Base-by-base conservation (phyloP, 2,888 invertebrate species). In the Halictus quadricinctus region DNA sequence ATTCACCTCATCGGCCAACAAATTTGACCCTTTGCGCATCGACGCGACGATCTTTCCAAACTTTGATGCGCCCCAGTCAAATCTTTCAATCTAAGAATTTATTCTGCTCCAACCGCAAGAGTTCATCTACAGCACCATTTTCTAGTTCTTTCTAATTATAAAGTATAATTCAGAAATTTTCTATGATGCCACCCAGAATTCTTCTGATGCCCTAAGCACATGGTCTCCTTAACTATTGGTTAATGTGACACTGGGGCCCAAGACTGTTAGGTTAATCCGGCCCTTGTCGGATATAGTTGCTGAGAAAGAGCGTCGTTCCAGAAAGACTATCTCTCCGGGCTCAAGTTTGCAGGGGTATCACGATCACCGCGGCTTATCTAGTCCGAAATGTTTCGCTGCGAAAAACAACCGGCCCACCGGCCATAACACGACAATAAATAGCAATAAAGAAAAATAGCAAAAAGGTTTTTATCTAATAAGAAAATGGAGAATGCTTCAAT, bases 271-370 rank as follows among this genome's bases (percentile, higher is more conserved):
- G 1, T 58, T 58, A n/a, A n/a, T 48, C 25, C 80, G 70, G 41
- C n/a, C 70, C 82, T 80, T 80, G n/a, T 0, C 36, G 50, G 25
- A 15, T 36, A 29, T 41, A 50, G 15, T 69, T 70, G 69, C 79
- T 79, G 50, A 54, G 21, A 54, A 36, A 72, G 73, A 79, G 18
- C 15, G 18, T 60, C 21, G 46, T 81, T 66, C 66, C 36, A 43
- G 54, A 48, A 81, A 75, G 13, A 15, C 18, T 79, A 66, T 60
- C 29, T 41, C 60, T 13, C 8, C 25, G n/a, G 6, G 48, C 48
- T 82, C 74, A 18, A 8, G 50, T 82, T 78, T 81, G 72, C 81
- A 29, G 10, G 10, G 50, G 75, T 72, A 70, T 58, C 54, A 1
- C 18, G 29, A 58, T 54, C 5, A 43, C 72, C 6, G n/a, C 18